Conservation (phyloP, 2,797 vertebrate genomes). For the Enteromius unitaeniatus region DNA sequence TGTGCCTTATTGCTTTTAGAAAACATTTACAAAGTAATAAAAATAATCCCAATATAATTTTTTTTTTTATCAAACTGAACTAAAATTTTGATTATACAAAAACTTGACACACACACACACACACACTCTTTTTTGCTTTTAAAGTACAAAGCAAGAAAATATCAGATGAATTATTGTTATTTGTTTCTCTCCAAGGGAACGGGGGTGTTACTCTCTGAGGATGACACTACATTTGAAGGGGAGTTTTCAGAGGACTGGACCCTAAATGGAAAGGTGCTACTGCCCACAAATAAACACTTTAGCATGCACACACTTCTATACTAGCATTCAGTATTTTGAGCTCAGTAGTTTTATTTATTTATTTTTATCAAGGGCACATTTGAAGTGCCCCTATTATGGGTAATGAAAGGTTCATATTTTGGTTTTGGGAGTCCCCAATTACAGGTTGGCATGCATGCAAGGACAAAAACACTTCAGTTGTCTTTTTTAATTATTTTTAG, state of each 20-base stretch:
- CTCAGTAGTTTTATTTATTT: neutral
- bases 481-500: too few species aligned
- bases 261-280: slow-evolving; percentile 91
- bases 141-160: neutral
- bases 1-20: neutral
- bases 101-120: neutral
- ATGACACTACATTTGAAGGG: slow-evolving; percentile 94
- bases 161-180: neutral
- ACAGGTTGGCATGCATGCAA: too few species aligned
- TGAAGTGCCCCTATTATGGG: too few species aligned
- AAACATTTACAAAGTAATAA: neutral
- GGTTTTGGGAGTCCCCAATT: too few species aligned
- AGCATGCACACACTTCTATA: neutral
- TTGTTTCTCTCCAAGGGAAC: slow-evolving; percentile 78
- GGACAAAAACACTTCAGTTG: too few species aligned
- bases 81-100: too few species aligned
- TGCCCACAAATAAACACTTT: neutral
- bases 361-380: neutral
- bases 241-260: slow-evolving; percentile 99
- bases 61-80: neutral
- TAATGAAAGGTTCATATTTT: too few species aligned
- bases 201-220: slow-evolving; percentile 93
- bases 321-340: neutral
- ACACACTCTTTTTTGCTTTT: too few species aligned
- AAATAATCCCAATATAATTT: neutral